A percentile compares a stretch with the other conserved stretches of the same genome.
These are phyloP conservation scores for Corydoras sp. DNA, from an alignment of 2,113 vertebrate genomes.

Conservation along the genomic window DNA sequence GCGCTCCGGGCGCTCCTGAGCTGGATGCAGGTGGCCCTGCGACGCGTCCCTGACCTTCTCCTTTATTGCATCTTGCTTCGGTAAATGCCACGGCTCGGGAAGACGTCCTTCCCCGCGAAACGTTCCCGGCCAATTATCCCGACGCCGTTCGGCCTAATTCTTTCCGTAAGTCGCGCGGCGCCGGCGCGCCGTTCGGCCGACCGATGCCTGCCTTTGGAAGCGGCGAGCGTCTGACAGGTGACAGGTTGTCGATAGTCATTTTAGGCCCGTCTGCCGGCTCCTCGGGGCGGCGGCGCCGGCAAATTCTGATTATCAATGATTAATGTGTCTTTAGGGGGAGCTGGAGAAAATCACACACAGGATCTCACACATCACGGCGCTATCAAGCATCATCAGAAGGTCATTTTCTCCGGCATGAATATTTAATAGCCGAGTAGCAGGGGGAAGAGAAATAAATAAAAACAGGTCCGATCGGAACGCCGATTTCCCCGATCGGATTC, in stretches of 20 bases:
- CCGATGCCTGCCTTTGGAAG: slow-evolving; percentile 35
- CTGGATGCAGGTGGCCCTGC: no score
- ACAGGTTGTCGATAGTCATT: slow-evolving; percentile 42
- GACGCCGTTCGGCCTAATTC: slow-evolving; percentile 2
- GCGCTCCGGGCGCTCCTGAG: no score
- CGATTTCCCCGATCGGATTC: not conserved
- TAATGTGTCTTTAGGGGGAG: slow-evolving; percentile 20
- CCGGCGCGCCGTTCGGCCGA: not conserved
- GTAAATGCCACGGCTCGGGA: no score
- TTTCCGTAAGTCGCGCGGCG: not conserved
- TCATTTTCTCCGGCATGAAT: slow-evolving; percentile 17
- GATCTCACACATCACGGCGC: not conserved
- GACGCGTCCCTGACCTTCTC: no score
- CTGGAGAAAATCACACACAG: not conserved
- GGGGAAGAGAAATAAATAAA: no score
- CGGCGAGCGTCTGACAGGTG: slow-evolving; percentile 32
- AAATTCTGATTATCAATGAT: slow-evolving; percentile 34
- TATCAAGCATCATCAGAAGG: not conserved
- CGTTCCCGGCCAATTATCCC: no score
- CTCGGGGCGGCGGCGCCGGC: slow-evolving; percentile 7
- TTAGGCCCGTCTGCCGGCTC: slow-evolving; percentile 19
- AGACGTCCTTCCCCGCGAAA: no score
- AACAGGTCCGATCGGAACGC: no score
- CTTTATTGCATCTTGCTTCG: no score
- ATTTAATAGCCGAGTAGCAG: not conserved